A percentile compares a stretch with the other conserved stretches of the same genome.
Conservation (phyloP, 2,113 vertebrate species). For the Campylomormyrus tamandua region DNA sequence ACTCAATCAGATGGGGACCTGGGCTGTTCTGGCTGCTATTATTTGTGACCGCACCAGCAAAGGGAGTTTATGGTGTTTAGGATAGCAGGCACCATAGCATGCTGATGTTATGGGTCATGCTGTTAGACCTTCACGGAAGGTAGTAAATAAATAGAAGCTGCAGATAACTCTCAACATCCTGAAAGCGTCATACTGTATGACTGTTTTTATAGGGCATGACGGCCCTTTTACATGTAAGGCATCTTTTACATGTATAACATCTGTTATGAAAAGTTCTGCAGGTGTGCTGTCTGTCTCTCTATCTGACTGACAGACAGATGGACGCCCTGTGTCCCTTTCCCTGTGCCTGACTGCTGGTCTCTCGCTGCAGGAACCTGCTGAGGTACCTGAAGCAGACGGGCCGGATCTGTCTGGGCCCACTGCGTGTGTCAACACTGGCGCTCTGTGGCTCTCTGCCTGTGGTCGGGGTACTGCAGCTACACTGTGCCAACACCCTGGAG, state of each 20-base stretch:
- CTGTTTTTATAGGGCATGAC: neutral
- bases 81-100: neutral
- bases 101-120: neutral
- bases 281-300: neutral
- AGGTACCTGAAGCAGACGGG: constrained; percentile 92
- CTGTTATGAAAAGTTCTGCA: neutral
- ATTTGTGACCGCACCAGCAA: neutral
- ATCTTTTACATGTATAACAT: no score
- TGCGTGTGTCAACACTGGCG: constrained; percentile 82
- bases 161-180: neutral
- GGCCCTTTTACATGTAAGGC: neutral
- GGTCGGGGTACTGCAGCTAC: constrained; percentile 80
- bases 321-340: neutral
- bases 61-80: neutral
- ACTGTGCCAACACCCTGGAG: constrained; percentile 81
- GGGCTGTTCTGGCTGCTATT: neutral
- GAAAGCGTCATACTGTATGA: neutral
- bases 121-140: neutral
- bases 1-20: neutral
- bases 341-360: neutral
- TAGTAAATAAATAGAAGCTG: neutral
- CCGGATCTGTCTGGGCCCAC: constrained; percentile 79
- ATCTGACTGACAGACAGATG: no score
- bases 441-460: constrained; percentile 80
- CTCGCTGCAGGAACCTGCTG: constrained; percentile 63